Evolutionary conservation across 2,113 vertebrate genomes (phyloP).

Genomic region (Actenoides hombroni): DNA sequence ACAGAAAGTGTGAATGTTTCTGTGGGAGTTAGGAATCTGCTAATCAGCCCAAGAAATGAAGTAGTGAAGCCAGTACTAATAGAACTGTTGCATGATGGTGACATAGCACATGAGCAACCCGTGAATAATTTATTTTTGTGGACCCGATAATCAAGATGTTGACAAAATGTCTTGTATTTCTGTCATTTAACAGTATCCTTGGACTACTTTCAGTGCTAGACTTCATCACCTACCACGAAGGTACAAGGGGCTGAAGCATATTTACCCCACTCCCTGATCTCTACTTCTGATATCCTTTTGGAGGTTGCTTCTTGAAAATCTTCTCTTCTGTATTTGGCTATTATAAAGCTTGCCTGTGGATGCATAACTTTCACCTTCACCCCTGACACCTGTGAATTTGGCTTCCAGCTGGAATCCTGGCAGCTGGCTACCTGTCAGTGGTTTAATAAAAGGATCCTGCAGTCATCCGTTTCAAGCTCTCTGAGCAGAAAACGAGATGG

Average conservation of each 20-base stretch:
- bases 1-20: not conserved
- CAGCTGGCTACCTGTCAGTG: not conserved
- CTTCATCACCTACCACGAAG: not conserved
- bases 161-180: not conserved
- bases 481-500: not conserved
- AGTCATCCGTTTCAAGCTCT: not conserved
- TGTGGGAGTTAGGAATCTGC: not conserved
- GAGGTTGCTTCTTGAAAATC: not conserved
- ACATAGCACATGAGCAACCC: not conserved
- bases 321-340: not conserved
- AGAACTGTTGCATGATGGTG: not conserved
- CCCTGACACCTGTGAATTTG: not conserved
- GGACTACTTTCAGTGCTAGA: not conserved
- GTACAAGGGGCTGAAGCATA: not conserved
- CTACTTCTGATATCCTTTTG: not conserved
- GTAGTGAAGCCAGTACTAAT: not conserved
- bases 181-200: not conserved
- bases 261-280: not conserved
- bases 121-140: not conserved
- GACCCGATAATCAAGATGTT: not conserved
- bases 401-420: not conserved
- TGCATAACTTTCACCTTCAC: not conserved
- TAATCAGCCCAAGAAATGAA: not conserved
- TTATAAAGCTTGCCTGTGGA: not conserved
- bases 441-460: slow-evolving; percentile 6